Base-by-base conservation (phyloP, 2,888 invertebrate genomes). In the Hypomecis punctinalis region DNA sequence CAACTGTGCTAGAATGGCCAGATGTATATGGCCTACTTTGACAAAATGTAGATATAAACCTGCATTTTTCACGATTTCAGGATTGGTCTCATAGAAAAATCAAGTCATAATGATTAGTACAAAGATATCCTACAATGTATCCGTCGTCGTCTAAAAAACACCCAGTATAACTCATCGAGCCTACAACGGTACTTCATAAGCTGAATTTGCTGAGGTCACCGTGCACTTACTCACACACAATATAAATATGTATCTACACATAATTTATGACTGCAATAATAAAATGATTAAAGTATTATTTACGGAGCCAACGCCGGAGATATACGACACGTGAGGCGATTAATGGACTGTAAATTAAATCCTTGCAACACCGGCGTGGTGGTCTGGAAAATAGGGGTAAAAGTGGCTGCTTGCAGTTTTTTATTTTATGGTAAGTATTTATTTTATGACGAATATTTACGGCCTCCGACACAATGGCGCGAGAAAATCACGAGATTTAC, bases 211-310 rank as follows among this genome's bases (percentile, higher is more conserved):
- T 6, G 40, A 42, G 11, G 37, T 59, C 54, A 55, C 8, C 55
- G 55, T 46, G 36, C 49, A 60, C 40, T 59, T 45, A 36, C 54
- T 35, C 36, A n/a, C 23, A 13, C 37, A 51, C 11, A 37, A 8
- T 10, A 7, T 33, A 23, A 5, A 23, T 37, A n/a, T 6, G 4
- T 11, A 23, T 36, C 5, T 39, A 9, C 39, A 43, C n/a, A 5
- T 49, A 51, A 73, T 63, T 73, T 69, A 68, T 74, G 68, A 69
- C 74, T 68, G 72, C 62, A 61, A 67, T 67, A 69, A 69, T 61
- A 66, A 69, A 66, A 67, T 70, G 61, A 68, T 73, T 73, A 68
- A 71, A 69, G 60, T 71, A 69, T 68, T 66, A 69, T 67, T 69
- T 69, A 67, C 56, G 11, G 36, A 63, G 70, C 60, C 52, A 42